phyloP scores from a whole-genome alignment of 2,797 vertebrate species.

The Poecilia wingei region DNA sequence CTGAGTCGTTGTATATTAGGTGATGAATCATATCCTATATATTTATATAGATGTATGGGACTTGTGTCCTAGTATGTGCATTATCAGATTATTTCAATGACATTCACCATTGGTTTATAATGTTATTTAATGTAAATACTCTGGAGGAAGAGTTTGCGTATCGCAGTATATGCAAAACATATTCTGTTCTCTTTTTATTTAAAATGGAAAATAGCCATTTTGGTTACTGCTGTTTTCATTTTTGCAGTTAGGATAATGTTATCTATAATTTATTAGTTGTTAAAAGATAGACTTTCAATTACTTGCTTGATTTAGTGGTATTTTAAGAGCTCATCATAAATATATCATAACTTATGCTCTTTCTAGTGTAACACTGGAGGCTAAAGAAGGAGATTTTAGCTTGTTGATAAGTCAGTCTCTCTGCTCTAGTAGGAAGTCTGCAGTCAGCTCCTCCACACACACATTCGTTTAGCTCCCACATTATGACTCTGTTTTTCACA shows the following conservation, averaged over 20 bases:
- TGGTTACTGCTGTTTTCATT: neutral
- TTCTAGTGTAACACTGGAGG: neutral
- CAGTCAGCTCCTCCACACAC: neutral
- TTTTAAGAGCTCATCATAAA: neutral
- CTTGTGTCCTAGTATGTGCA: neutral
- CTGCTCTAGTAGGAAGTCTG: neutral
- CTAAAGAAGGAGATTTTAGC: neutral
- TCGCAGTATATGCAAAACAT: neutral
- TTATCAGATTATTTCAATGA: neutral
- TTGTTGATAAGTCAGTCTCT: neutral
- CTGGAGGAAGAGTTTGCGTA: neutral
- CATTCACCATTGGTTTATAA: neutral
- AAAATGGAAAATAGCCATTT: neutral
- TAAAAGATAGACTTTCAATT: neutral
- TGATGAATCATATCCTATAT: neutral
- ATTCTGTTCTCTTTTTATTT: neutral
- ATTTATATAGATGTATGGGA: neutral
- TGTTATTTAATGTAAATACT: neutral
- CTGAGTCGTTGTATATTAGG: neutral
- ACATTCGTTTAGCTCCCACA: neutral
- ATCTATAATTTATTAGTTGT: neutral
- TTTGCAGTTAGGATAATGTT: neutral
- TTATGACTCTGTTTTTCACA: neutral
- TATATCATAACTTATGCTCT: neutral
- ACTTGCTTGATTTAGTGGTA: neutral